Base-by-base conservation (phyloP, 2,113 vertebrate genomes). In the Campylomormyrus tamandua region DNA sequence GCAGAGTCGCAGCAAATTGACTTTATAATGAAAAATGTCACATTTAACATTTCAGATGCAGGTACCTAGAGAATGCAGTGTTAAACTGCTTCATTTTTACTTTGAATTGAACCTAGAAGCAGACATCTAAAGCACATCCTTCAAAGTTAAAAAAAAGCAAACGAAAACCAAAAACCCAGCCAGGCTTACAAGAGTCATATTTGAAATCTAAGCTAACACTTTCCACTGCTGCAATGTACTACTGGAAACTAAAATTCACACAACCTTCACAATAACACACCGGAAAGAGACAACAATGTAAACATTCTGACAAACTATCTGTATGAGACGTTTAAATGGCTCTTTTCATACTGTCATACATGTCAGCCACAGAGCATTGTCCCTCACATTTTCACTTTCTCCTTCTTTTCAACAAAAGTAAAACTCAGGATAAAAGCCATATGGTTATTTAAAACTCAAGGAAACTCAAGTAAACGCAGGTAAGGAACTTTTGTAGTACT, bases 1-100 rank as follows among this genome's bases (percentile, higher is more conserved):
- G 74, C 74, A 80, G 31, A 31, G 10, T 77, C 19, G 5, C 56
- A 58, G 7, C 56, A 58, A 58, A 62, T n/a, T 62, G 21, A n/a
- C 27, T 39, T 80, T 80, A 80, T 77, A 77, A 35, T 24, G 3
- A 39, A 27, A 83, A 83, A 39, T 42, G 21, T 83, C 31, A 45
- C 77, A 83, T 83, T 83, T 21, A 42, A 39, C 1, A 83, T 45
- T 83, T 83, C 39, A 62, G 24, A 62, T 62, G 58, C 80, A 50
- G 50, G 53, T 89, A 87, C 91, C 94, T 92, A 90, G 87, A 93
- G 94, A 92, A 93, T 92, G 92, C 94, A 94, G 93, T 94, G 92
- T 94, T 94, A 91, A 89, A 42, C 46, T 27, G 15, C 27, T 56
- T 8, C 39, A 56, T 74, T 39, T 77, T 42, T 11, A 45, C 19